A percentile compares a stretch with the other conserved stretches of the same genome.
phyloP scores from a whole-genome alignment of 2,888 invertebrate genomes.

The Callyntrura sp. region DNA sequence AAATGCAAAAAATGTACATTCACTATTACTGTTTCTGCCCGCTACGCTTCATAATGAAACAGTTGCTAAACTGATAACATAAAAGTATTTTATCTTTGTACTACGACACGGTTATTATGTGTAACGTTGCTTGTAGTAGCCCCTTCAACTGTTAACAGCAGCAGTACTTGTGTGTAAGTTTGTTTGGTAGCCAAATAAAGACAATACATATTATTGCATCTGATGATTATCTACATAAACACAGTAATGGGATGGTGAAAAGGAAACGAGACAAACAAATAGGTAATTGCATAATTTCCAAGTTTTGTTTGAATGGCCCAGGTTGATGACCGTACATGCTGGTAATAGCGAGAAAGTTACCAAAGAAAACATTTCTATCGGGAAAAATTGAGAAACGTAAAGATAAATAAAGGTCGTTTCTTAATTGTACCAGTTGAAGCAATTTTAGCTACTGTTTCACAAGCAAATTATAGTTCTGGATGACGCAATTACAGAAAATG shows the following conservation, averaged over 20 bases:
- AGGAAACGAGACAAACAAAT: not conserved
- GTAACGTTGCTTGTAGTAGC: too few relatives aligned
- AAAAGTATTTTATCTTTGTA: not conserved
- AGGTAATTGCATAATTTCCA: not conserved
- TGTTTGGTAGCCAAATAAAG: not conserved
- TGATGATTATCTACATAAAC: not conserved
- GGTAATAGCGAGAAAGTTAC: not conserved
- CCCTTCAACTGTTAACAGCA: too few relatives aligned
- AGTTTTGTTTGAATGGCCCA: too few relatives aligned
- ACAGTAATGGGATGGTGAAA: not conserved
- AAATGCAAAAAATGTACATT: conserved; percentile 16
- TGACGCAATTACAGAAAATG: not conserved
- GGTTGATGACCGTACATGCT: too few relatives aligned
- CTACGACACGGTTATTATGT: not conserved
- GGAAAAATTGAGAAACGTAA: conserved; percentile 8
- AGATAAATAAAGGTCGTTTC: not conserved
- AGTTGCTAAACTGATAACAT: not conserved
- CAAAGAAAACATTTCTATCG: not conserved
- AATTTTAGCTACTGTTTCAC: too few relatives aligned
- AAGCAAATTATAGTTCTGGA: too few relatives aligned
- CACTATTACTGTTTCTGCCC: not conserved
- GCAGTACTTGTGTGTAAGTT: not conserved
- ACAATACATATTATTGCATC: not conserved
- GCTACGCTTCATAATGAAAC: not conserved
- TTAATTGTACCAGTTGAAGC: not conserved